A percentile compares a stretch with the other conserved stretches of the same genome.
phyloP scores from a whole-genome alignment of 2,113 vertebrate genomes.

The Platysternon megacephalum region DNA sequence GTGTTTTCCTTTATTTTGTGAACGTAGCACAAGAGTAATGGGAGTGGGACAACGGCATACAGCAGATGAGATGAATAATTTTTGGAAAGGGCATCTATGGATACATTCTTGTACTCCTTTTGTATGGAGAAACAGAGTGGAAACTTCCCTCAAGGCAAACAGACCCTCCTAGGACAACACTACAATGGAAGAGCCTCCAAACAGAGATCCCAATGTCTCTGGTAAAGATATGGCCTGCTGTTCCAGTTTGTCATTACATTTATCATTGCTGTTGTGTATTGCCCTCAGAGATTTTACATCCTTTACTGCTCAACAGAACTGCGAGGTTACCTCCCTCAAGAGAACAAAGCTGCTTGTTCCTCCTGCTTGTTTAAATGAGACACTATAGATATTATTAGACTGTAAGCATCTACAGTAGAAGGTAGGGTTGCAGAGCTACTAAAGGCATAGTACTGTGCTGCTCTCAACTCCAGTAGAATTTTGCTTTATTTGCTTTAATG shows the following conservation, averaged over 20 bases:
- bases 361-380: background rate
- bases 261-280: background rate
- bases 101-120: background rate
- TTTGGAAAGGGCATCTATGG: background rate
- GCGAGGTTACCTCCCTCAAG: background rate
- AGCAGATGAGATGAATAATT: background rate
- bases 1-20: background rate
- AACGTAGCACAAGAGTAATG: background rate
- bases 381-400: background rate
- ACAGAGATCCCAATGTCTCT: background rate
- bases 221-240: background rate
- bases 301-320: background rate
- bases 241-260: background rate
- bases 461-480: background rate
- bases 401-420: background rate
- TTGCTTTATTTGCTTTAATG: background rate
- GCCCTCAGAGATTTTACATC: background rate
- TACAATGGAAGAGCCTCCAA: background rate
- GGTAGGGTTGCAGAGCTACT: background rate
- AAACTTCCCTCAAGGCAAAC: background rate
- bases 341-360: background rate
- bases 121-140: background rate
- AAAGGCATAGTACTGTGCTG: background rate
- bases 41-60: background rate
- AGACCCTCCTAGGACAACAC: background rate